phyloP scores from a whole-genome alignment of 1,140 invertebrate genomes.

The Ephestia elutella region DNA sequence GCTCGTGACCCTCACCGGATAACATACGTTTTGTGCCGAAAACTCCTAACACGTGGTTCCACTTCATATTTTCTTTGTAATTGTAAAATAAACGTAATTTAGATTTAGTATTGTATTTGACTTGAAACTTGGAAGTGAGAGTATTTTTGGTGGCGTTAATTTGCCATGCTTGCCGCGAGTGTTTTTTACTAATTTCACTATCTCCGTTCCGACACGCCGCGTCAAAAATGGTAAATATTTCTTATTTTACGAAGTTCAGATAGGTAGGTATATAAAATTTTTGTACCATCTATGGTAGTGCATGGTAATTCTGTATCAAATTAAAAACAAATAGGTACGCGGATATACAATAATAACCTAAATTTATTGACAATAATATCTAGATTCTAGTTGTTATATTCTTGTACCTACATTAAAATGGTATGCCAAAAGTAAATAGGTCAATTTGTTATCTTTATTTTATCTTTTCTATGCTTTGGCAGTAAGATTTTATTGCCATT shows the following conservation, averaged over 20 bases:
- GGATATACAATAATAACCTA: too few species aligned
- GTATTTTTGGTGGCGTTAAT: slow-evolving; percentile 13
- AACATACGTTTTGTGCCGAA: slow-evolving; percentile 43
- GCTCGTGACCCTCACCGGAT: slow-evolving; percentile 64
- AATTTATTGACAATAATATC: too few species aligned
- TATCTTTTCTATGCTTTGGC: slow-evolving; percentile 16
- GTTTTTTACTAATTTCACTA: slow-evolving; percentile 16
- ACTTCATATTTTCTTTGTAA: background rate
- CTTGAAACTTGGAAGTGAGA: slow-evolving; percentile 29
- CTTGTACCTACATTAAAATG: slow-evolving; percentile 18
- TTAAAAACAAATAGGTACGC: too few species aligned
- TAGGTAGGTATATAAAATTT: too few species aligned
- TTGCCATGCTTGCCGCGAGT: slow-evolving; percentile 25
- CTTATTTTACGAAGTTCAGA: background rate
- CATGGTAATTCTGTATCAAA: too few species aligned
- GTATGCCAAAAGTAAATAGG: slow-evolving; percentile 31
- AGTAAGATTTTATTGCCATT: background rate
- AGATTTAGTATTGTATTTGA: slow-evolving; percentile 7
- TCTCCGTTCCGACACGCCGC: background rate
- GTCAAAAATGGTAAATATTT: background rate
- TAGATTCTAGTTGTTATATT: background rate
- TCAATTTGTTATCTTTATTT: slow-evolving; percentile 29
- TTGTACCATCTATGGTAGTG: too few species aligned
- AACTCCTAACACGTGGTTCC: slow-evolving; percentile 46
- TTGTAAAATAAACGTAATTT: background rate